Conservation (phyloP, 1,140 invertebrate species). For the Pseudomyrmex sp. region DNA sequence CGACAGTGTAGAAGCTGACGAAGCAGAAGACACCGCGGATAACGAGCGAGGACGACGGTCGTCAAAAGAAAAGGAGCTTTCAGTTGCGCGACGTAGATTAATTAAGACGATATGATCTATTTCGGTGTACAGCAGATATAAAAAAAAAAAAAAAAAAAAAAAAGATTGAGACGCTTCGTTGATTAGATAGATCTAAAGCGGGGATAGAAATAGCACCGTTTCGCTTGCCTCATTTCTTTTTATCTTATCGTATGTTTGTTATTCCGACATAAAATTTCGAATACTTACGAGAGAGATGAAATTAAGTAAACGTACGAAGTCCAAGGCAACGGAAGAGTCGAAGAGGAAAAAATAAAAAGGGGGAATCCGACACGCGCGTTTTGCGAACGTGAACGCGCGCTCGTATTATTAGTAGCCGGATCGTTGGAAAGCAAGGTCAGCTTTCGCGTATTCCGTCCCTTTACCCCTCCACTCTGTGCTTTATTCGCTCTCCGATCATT, state of each 20-base stretch:
- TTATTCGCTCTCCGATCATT: slow-evolving; percentile 36
- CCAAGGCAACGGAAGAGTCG: neutral
- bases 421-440: slow-evolving; percentile 70
- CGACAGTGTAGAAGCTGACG: slow-evolving; percentile 53
- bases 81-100: slow-evolving; percentile 24
- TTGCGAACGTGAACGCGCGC: slow-evolving; percentile 46
- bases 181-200: neutral
- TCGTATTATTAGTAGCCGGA: slow-evolving; percentile 69
- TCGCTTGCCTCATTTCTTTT: neutral
- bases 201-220: neutral
- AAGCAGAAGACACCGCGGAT: slow-evolving; percentile 43
- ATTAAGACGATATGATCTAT: slow-evolving; percentile 28
- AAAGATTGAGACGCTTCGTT: neutral
- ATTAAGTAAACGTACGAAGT: slow-evolving; percentile 12
- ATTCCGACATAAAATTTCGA: neutral
- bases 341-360: slow-evolving; percentile 1
- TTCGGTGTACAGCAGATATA: neutral
- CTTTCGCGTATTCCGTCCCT: slow-evolving; percentile 20
- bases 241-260: slow-evolving; percentile 10
- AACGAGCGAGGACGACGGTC: slow-evolving; percentile 22
- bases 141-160: neutral
- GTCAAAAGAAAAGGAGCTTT: slow-evolving; percentile 21
- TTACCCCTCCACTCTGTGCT: neutral
- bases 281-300: neutral
- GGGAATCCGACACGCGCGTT: slow-evolving; percentile 37